These are phyloP conservation scores for Eunapius fragilis DNA, from an alignment of 37 sponge, comb jelly and placozoan species.

Conservation along the genomic window DNA sequence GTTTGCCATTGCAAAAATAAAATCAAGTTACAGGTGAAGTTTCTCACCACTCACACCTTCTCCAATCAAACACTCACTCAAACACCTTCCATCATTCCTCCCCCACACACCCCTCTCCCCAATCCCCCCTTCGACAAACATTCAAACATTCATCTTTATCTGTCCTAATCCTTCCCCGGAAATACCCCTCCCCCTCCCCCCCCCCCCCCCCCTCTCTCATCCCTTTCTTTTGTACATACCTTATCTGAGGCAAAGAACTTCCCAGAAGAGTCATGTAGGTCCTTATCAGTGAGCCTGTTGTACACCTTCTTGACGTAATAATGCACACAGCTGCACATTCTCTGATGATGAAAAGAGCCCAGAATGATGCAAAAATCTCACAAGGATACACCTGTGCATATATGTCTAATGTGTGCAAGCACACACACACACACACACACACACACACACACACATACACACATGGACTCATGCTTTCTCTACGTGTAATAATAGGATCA, in stretches of 20 bases:
- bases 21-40: no score
- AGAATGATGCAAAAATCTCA: no score
- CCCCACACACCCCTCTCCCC: not conserved
- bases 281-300: not conserved
- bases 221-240: not conserved
- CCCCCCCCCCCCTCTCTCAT: not conserved
- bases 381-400: no score
- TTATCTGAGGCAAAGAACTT: not conserved
- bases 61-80: not conserved
- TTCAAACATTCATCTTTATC: not conserved
- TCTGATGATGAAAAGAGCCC: not conserved
- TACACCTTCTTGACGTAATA: not conserved
- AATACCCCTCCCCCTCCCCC: not conserved
- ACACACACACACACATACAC: not conserved
- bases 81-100: not conserved
- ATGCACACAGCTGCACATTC: not conserved
- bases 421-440: not conserved
- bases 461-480: no score
- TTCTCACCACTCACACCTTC: not conserved
- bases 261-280: not conserved
- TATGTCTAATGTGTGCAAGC: not conserved
- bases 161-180: not conserved
- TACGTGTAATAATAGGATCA: no score
- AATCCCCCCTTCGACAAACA: not conserved
- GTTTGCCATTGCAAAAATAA: no score